Evolutionary conservation across 2,113 vertebrate genomes (phyloP), one percentile per base, ranked within the genome.

Genomic region (Pogona vitticeps): DNA sequence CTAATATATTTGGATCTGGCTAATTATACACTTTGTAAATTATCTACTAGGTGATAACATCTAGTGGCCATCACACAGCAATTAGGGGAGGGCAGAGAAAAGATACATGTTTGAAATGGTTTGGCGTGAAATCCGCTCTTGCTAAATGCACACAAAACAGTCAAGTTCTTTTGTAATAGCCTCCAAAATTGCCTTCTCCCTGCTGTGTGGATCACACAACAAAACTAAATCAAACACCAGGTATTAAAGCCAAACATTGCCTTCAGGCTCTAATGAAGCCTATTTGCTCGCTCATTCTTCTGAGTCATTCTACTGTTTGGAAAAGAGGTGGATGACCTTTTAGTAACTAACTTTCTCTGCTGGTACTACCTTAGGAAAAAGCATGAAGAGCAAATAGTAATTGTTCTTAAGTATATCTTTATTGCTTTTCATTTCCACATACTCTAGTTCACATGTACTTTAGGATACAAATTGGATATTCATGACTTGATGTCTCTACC

Each of bases 281-380:
- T 91, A 86, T 92, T 91, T 61, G 42, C 56, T 93, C 87, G 26
- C 92, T 94, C 92, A 88, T 90, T 92, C 88, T 93, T 93, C 90
- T 94, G 93, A 94, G 84, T 93, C 92, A 92, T 59, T 76, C 79
- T 88, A 58, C 77, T 90, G 73, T 90, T 82, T 93, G 88, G 83
- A 80, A 85, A 76, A 82, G 78, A 84, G 76, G 84, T 90, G 87
- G n/a, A 85, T 90, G 93, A 94, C 92, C 92, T 94, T 94, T 92
- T 83, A 85, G 80, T 77, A 86, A 71, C 33, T 36, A 91, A 85
- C 75, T 90, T 83, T 65, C 86, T 87, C 56, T 88, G 72, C 80
- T 85, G 70, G 68, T 81, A 70, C 72, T 84, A 40, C 65, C 67
- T 86, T 72, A 82, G 90, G 88, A 92, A 91, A 93, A 94, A 58